Evolutionary conservation across 2,888 invertebrate genomes (phyloP).

Genomic region (Axea sp.): DNA sequence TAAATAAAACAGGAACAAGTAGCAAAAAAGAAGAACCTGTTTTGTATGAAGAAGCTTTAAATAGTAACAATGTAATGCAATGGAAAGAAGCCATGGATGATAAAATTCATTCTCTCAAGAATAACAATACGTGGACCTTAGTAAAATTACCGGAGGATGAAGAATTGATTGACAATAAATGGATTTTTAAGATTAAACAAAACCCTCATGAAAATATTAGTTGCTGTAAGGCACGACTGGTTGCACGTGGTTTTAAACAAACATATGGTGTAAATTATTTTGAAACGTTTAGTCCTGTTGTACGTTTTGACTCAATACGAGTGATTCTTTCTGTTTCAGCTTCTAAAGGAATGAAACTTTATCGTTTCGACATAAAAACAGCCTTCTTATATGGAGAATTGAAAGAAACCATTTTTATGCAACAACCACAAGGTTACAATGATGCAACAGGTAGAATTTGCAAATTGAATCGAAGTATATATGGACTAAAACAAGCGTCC

Average conservation of each 20-base stretch:
- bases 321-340: slow-evolving; percentile 65
- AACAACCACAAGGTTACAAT: slow-evolving; percentile 70
- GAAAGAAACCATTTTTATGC: slow-evolving; percentile 69
- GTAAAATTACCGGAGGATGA: slow-evolving; percentile 11
- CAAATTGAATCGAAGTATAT: slow-evolving; percentile 68
- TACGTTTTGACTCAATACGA: slow-evolving; percentile 65
- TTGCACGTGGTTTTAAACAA: slow-evolving; percentile 66
- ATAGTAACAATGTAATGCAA: too few relatives aligned
- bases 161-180: too few relatives aligned
- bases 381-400: slow-evolving; percentile 61
- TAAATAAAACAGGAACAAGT: too few relatives aligned
- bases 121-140: slow-evolving; percentile 39
- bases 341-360: slow-evolving; percentile 56
- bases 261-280: slow-evolving; percentile 67
- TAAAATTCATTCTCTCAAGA: slow-evolving; percentile 40
- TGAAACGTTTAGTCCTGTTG: slow-evolving; percentile 70
- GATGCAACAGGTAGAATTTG: slow-evolving; percentile 69
- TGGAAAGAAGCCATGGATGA: slow-evolving; percentile 22
- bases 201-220: slow-evolving; percentile 60
- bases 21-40: too few relatives aligned
- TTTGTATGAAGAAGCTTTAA: too few relatives aligned
- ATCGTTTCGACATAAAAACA: slow-evolving; percentile 70
- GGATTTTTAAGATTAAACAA: slow-evolving; percentile 51
- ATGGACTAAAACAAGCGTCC: slow-evolving; percentile 74
- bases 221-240: slow-evolving; percentile 68